These are phyloP conservation scores for Branchinecta sandiegonensis DNA, from an alignment of 2,888 invertebrate genomes.

Conservation along the genomic window DNA sequence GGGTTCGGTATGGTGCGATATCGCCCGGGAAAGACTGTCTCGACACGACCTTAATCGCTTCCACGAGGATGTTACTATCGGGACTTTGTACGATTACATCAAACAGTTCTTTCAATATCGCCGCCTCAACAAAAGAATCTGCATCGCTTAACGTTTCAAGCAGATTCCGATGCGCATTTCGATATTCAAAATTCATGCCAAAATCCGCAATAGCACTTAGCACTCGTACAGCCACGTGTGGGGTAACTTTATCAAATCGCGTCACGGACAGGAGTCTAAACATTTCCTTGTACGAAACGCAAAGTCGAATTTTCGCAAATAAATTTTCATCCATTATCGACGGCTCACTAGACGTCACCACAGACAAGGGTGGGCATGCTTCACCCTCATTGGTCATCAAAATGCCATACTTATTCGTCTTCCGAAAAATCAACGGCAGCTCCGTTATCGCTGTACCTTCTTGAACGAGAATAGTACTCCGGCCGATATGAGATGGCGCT, in stretches of 20 bases:
- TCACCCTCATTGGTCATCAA: constrained; percentile 3
- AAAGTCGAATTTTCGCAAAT: constrained; percentile 32
- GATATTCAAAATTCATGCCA: constrained; percentile 34
- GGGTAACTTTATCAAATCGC: constrained; percentile 38
- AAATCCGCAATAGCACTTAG: constrained; percentile 37
- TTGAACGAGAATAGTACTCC: constrained; percentile 46
- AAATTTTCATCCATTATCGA: constrained; percentile 29
- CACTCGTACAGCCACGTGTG: constrained; percentile 36
- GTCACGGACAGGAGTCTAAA: constrained; percentile 37
- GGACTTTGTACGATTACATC: constrained; percentile 37
- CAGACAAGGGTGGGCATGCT: not conserved
- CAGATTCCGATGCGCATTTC: constrained; percentile 26
- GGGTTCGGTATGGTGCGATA: constrained; percentile 35
- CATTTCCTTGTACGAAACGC: constrained; percentile 33
- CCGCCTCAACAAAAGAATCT: constrained; percentile 35
- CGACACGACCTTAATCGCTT: constrained; percentile 35
- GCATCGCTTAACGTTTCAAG: constrained; percentile 14
- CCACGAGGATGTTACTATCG: constrained; percentile 35
- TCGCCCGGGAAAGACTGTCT: constrained; percentile 26
- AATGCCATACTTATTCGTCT: constrained; percentile 28
- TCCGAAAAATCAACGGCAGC: constrained; percentile 48
- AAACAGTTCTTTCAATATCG: constrained; percentile 38
- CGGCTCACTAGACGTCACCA: not conserved
- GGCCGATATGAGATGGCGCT: constrained; percentile 29
- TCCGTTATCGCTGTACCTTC: constrained; percentile 52